A percentile compares a stretch with the other conserved stretches of the same genome.
Conservation (phyloP, 2,113 vertebrate species). For the Colius striatus region DNA sequence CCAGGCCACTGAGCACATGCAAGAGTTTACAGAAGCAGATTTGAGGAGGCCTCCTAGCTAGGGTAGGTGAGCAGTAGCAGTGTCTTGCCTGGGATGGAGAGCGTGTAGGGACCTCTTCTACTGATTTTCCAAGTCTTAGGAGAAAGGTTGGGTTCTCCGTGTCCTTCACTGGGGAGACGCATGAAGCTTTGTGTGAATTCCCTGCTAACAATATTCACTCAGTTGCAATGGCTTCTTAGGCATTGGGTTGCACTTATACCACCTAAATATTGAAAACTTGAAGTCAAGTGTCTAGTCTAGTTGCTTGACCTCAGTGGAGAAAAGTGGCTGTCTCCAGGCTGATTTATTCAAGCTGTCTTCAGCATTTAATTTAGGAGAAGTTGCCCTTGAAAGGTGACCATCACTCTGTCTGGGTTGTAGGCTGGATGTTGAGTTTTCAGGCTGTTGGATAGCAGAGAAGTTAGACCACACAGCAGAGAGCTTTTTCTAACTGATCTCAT, state of each 20-base stretch:
- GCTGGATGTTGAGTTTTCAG: not conserved
- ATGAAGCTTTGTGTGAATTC: not conserved
- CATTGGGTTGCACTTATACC: not conserved
- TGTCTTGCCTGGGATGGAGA: not conserved
- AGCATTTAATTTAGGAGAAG: not conserved
- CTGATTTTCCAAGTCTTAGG: not conserved
- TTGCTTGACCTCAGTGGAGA: not conserved
- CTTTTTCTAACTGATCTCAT: not conserved
- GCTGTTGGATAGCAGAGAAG: not conserved
- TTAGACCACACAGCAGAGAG: not conserved
- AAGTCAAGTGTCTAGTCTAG: not conserved
- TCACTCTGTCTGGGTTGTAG: not conserved
- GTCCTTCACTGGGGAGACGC: not conserved
- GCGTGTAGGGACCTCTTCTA: constrained; percentile 1
- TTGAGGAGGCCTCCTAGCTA: not conserved
- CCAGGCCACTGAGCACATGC: not conserved
- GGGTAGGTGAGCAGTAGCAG: not conserved
- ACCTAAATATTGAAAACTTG: not conserved
- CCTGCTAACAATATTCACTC: not conserved
- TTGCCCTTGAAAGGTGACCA: not conserved
- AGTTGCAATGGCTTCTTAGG: not conserved
- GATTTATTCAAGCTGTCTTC: not conserved
- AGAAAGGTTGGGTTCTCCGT: not conserved
- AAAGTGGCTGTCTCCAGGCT: not conserved
- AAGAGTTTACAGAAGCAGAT: not conserved